Evolutionary conservation across 2,113 vertebrate species (phyloP), one percentile per base, ranked within the genome.

Genomic region (Eonycteris spelaea): DNA sequence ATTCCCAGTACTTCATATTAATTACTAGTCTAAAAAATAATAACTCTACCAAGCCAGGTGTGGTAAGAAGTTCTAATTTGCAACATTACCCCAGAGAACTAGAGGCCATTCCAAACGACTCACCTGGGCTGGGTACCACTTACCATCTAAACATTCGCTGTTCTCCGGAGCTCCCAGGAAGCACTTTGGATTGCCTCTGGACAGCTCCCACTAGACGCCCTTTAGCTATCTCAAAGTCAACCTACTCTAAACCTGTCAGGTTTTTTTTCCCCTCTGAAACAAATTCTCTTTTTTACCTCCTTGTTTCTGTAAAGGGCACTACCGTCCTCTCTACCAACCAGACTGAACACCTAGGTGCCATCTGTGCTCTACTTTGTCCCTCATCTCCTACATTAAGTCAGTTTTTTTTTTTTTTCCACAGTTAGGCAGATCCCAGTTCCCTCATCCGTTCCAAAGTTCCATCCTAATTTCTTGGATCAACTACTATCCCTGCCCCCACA

Each of bases 81-180:
- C 78, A 30, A 59, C 83, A 73, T 67, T 40, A 82, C 59, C 89
- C 93, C 55, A 84, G 28, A 97, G 86, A 97, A 95, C 40, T 83
- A 57, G 96, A 86, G 65, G 78, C 95, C 26, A 77, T 96, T 94
- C 88, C 57, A 90, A 97, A 61, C 8, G 96, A 71, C 28, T 95
- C 86, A 45, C 3, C 55, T 40, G 84, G 73, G 80, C 88, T 73
- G 2, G 45, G 90, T 26, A 13, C 68, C 96, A 65, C 70, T 95
- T 73, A 96, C 75, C 78, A 96, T 75, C 90, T 89, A 92, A 79
- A 86, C 11, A 93, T 1, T 82, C 7, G 73, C 79, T 45, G 51
- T 43, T 73, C 77, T 77, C 65, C 57, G 5, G 63, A 63, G 78
- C 38, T 26, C 59, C 88, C 48, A 33, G 35, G 71, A 48, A 59